Percentiles rank a stretch among this genome's conserved stretches.
These are phyloP conservation scores for Clarias macrocephalus DNA, from an alignment of 2,113 vertebrate genomes.

Conservation along the genomic window DNA sequence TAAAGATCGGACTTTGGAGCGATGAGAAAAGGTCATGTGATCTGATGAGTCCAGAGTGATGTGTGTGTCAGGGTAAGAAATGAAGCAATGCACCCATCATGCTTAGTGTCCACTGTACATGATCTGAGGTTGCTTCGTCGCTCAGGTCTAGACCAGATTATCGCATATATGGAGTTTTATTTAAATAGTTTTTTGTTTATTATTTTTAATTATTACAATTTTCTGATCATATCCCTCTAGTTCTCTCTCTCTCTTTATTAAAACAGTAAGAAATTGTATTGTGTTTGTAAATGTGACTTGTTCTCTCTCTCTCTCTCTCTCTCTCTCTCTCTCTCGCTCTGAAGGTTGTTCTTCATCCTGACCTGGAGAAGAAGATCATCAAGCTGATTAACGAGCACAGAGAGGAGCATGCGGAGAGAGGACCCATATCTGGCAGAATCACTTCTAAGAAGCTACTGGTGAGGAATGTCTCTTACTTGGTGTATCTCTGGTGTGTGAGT, in stretches of 20 bases:
- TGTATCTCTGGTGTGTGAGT: background rate
- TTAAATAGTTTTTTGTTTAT: too few relatives aligned
- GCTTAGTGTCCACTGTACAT: too few relatives aligned
- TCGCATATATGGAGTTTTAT: too few relatives aligned
- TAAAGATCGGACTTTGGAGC: too few relatives aligned
- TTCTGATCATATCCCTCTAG: background rate
- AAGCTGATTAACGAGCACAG: constrained; percentile 90
- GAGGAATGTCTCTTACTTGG: background rate
- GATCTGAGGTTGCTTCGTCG: too few relatives aligned
- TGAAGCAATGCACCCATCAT: too few relatives aligned
- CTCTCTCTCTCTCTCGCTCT: background rate
- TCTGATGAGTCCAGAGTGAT: too few relatives aligned
- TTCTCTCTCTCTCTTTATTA: background rate
- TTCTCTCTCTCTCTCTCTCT: constrained; percentile 11
- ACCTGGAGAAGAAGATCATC: constrained; percentile 91
- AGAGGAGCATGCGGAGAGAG: constrained; percentile 81
- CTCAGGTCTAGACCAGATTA: too few relatives aligned
- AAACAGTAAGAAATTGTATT: background rate
- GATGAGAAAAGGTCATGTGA: too few relatives aligned
- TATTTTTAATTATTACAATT: too few relatives aligned
- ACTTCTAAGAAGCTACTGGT: constrained; percentile 95
- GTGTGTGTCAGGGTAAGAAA: too few relatives aligned
- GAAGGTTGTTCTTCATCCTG: constrained; percentile 88
- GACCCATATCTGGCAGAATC: constrained; percentile 87
- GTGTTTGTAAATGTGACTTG: background rate